Evolutionary conservation across 1,140 invertebrate genomes (phyloP), one percentile per base, ranked within the genome.

Genomic region (Camponotus pennsylvanicus): DNA sequence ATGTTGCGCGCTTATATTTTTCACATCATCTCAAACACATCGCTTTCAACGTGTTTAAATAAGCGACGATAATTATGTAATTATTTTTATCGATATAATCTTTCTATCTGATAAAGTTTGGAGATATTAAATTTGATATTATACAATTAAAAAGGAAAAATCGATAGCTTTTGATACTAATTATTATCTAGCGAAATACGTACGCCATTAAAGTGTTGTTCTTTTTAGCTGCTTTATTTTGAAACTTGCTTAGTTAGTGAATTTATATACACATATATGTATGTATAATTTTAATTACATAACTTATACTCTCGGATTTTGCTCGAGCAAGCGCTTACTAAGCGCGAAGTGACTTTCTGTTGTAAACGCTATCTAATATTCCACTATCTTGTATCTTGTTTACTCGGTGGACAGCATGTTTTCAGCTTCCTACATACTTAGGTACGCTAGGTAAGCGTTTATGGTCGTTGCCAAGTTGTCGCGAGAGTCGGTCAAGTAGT

Each of bases 321-420:
- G 67, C 49, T 11, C 67, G 40, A n/a, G 67, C 79, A 61, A 59
- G 52, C 55, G 79, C 79, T 82, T 59, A 73, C 49, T 32, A 82
- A 82, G 78, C 78, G 27, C 78, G 15, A 71, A 73, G 67, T 73
- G 55, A 61, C 52, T 82, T 82, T 59, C 67, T 11, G 52, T 27
- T 71, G 52, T 52, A 52, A 69, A 82, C 78, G n/a, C 49, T 37
- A 70, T 82, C 79, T 82, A 82, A 82, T 82, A 73, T 71, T 45
- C 52, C n/a, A 45, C 67, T 82, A 82, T 82, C 79, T 71, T 59
- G 67, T 82, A 82, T 82, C 66, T 73, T 82, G 79, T 82, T 82
- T 82, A 82, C 40, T 32, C 27, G 21, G 45, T 59, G 78, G 78
- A 71, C 78, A 71, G 52, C 52, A 13, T 59, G 79, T 71, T 82